Conservation (phyloP, 2,888 invertebrate genomes). For the Cryptosula pallasiana region DNA sequence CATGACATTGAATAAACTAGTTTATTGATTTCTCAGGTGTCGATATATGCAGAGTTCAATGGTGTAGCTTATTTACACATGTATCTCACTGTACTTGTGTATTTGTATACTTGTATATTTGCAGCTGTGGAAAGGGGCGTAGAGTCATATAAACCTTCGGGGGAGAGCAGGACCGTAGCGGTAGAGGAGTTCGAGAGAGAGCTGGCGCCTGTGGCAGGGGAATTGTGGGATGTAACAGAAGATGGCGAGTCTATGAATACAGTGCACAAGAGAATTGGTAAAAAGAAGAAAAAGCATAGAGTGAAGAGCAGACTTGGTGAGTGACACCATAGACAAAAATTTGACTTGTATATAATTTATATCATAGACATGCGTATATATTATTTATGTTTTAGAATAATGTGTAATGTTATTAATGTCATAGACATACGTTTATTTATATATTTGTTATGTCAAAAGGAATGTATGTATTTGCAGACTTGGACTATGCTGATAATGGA, state of each 20-base stretch:
- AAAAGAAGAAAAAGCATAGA: conserved; percentile 17
- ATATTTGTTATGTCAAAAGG: no score
- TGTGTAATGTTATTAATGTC: no score
- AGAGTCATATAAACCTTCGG: conserved; percentile 18
- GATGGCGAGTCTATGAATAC: not conserved
- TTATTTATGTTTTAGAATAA: no score
- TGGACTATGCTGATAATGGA: not conserved
- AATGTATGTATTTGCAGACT: not conserved
- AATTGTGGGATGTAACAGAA: conserved; percentile 9
- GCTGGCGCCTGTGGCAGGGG: not conserved
- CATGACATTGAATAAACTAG: no score
- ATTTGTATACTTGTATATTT: no score
- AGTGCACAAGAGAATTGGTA: not conserved
- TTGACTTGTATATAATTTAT: no score
- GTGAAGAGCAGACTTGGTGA: not conserved
- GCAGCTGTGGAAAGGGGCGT: conserved; percentile 15
- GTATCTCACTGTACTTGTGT: no score
- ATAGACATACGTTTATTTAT: no score
- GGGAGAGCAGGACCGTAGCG: not conserved
- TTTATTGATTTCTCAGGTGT: no score
- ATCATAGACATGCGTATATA: no score
- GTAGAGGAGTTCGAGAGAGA: not conserved
- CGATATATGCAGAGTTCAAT: no score
- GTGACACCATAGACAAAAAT: not conserved
- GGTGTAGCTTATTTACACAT: no score